Percentiles rank a stretch among this genome's conserved stretches.
Evolutionary conservation across 2,113 vertebrate genomes (phyloP).

Genomic region (Crypturellus undulatus): DNA sequence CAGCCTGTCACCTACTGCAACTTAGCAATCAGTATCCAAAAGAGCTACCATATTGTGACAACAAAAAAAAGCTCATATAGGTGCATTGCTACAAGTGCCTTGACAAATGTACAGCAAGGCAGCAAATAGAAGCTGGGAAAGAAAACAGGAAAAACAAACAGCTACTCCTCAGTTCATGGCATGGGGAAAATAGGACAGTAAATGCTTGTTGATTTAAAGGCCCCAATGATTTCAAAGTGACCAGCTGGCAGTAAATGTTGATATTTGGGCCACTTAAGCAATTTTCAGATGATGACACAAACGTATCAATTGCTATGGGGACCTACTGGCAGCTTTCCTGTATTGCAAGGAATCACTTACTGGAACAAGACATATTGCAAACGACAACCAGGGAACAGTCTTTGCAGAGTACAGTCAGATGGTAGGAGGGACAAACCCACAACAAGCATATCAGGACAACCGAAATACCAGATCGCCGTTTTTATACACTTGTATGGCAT

Average conservation of each 20-base stretch:
- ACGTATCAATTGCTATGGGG: background rate
- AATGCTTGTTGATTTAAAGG: background rate
- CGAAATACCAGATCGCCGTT: background rate
- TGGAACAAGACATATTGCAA: background rate
- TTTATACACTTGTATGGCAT: accelerated
- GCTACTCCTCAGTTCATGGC: background rate
- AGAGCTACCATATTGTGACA: background rate
- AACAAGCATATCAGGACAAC: background rate
- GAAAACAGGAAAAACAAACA: background rate
- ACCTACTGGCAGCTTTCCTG: background rate
- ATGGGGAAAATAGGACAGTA: background rate
- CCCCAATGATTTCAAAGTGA: background rate
- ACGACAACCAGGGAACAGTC: background rate
- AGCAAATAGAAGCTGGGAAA: background rate
- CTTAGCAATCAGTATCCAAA: background rate
- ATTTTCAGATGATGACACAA: background rate
- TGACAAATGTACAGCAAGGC: background rate
- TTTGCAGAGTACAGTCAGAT: background rate
- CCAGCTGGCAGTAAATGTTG: background rate
- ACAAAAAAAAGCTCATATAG: background rate
- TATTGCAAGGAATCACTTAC: background rate
- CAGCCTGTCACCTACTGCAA: background rate
- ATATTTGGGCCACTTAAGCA: conserved; percentile 19
- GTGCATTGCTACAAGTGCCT: background rate
- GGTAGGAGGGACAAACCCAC: background rate